Evolutionary conservation across 2,888 invertebrate genomes (phyloP).

Genomic region (Cyrtodaria siliqua): DNA sequence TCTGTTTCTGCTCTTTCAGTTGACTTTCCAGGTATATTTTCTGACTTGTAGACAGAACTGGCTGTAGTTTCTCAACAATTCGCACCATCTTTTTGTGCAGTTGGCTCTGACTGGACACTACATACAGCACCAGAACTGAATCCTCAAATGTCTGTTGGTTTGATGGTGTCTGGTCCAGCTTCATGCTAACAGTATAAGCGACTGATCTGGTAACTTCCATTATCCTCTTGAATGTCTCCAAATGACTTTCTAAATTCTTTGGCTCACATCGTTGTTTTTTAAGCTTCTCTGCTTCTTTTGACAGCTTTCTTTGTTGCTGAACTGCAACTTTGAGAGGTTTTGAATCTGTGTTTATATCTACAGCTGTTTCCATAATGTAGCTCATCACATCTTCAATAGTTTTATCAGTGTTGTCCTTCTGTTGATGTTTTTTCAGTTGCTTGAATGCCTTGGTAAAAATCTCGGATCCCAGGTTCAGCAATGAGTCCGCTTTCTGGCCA

Average conservation of each 20-base stretch:
- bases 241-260: neutral
- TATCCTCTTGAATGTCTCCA: constrained; percentile 1
- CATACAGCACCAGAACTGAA: constrained; percentile 31
- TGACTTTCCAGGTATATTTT: constrained; percentile 8
- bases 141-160: constrained; percentile 35
- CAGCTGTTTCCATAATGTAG: constrained; percentile 39
- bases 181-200: neutral
- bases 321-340: neutral
- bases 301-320: constrained; percentile 2
- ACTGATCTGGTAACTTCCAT: neutral
- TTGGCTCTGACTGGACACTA: constrained; percentile 16
- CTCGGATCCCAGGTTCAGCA: constrained; percentile 39
- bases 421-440: constrained; percentile 14
- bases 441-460: constrained; percentile 17
- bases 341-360: neutral
- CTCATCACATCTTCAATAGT: constrained; percentile 50
- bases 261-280: neutral
- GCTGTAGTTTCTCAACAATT: constrained; percentile 28
- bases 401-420: constrained; percentile 10
- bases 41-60: constrained; percentile 17
- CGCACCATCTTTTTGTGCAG: constrained; percentile 15
- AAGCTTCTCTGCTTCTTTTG: neutral
- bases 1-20: constrained; percentile 8
- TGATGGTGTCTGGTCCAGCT: constrained; percentile 7
- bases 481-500: constrained; percentile 28